Evolutionary conservation across 1,140 invertebrate species (phyloP).

Genomic region (Bombus impatiens): DNA sequence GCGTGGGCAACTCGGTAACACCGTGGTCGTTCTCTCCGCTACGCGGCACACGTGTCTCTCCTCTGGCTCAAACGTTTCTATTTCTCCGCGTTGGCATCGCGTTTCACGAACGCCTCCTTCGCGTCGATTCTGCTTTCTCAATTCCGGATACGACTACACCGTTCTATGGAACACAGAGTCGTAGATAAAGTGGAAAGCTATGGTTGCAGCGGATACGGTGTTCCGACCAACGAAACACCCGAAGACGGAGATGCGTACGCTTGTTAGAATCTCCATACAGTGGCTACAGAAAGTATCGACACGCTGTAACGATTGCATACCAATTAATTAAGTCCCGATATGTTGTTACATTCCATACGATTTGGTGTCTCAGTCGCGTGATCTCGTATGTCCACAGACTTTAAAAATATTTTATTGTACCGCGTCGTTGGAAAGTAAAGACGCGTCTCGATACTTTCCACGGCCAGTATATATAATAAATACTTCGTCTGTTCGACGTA

Average conservation of each 20-base stretch:
- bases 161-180: background rate
- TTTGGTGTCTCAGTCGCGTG: too few relatives aligned
- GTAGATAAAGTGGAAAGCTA: background rate
- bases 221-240: background rate
- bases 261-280: too few relatives aligned
- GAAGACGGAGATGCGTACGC: too few relatives aligned
- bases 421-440: too few relatives aligned
- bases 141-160: too few relatives aligned
- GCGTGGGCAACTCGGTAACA: constrained; percentile 62
- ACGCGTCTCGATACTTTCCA: too few relatives aligned
- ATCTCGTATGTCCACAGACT: rapidly evolving
- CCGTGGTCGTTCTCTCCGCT: background rate
- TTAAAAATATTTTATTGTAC: too few relatives aligned
- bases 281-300: too few relatives aligned
- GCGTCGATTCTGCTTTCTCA: too few relatives aligned
- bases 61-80: constrained; percentile 10
- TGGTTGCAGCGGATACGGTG: rapidly evolving
- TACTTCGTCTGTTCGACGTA: rapidly evolving
- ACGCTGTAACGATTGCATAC: too few relatives aligned
- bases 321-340: rapidly evolving
- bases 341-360: rapidly evolving
- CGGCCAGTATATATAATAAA: too few relatives aligned
- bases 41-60: background rate
- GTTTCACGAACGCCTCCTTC: background rate
- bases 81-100: constrained; percentile 26